Evolutionary conservation across 2,113 vertebrate species (phyloP).

Genomic region (Pelusios castaneus): DNA sequence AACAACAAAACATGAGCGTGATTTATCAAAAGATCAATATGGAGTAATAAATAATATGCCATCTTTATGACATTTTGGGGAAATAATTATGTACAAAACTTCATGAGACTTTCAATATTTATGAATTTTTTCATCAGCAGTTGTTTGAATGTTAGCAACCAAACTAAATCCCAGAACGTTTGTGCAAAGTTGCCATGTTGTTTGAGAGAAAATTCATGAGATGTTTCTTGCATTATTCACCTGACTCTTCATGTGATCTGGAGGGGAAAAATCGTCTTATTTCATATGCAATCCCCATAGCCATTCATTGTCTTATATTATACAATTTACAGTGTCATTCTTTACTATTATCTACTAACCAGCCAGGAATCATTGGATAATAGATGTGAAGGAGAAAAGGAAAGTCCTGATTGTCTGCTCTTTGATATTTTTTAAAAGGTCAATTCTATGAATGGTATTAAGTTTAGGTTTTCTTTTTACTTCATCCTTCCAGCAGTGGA

Average conservation of each 20-base stretch:
- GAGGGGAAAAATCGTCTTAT: not conserved
- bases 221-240: not conserved
- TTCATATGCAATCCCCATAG: not conserved
- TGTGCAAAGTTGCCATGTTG: not conserved
- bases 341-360: not conserved
- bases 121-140: not conserved
- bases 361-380: not conserved
- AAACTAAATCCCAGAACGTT: not conserved
- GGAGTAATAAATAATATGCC: not conserved
- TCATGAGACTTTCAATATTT: not conserved
- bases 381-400: not conserved
- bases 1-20: not conserved
- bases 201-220: not conserved
- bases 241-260: not conserved
- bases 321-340: not conserved
- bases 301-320: not conserved
- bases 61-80: not conserved
- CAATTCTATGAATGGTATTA: not conserved
- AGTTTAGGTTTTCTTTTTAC: not conserved
- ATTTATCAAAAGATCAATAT: not conserved
- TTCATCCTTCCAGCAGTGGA: slow-evolving; percentile 9
- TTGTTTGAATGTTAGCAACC: not conserved
- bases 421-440: not conserved
- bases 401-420: not conserved
- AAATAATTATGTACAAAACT: not conserved